phyloP scores from a whole-genome alignment of 2,797 vertebrate genomes.

The Trachops cirrhosus region DNA sequence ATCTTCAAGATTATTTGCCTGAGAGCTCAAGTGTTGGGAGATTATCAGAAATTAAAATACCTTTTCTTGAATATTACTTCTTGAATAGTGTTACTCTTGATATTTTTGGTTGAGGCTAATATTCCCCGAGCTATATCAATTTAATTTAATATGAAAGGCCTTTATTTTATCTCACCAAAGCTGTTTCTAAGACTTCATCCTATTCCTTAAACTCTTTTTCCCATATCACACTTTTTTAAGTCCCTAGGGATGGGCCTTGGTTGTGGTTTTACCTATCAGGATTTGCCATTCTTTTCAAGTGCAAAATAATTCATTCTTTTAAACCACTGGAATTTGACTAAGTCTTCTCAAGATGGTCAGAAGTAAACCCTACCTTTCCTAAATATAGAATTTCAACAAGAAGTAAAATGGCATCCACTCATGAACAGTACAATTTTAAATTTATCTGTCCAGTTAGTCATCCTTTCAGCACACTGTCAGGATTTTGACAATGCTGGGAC shows the following conservation, averaged over 20 bases:
- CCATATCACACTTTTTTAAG: background rate
- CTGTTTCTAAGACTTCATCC: background rate
- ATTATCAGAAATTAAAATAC: background rate
- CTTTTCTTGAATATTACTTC: background rate
- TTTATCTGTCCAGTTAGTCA: background rate
- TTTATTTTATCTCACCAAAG: background rate
- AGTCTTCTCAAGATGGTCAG: background rate
- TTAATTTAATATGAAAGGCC: background rate
- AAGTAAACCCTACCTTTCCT: background rate
- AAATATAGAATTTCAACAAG: background rate
- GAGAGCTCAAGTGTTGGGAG: background rate
- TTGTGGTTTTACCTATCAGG: background rate
- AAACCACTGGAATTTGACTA: background rate
- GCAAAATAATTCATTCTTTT: background rate
- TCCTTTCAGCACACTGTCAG: background rate
- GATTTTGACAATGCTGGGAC: background rate
- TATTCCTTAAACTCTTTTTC: background rate
- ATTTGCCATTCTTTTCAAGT: background rate
- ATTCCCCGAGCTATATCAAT: background rate
- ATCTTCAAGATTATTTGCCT: background rate
- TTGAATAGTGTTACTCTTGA: background rate
- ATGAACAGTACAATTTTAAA: background rate
- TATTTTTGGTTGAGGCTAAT: background rate
- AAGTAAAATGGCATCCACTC: background rate
- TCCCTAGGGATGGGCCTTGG: background rate